Percentiles rank a stretch among this genome's conserved stretches.
These are phyloP conservation scores for Anguilla anguilla DNA, from an alignment of 2,797 vertebrate genomes.

Conservation along the genomic window DNA sequence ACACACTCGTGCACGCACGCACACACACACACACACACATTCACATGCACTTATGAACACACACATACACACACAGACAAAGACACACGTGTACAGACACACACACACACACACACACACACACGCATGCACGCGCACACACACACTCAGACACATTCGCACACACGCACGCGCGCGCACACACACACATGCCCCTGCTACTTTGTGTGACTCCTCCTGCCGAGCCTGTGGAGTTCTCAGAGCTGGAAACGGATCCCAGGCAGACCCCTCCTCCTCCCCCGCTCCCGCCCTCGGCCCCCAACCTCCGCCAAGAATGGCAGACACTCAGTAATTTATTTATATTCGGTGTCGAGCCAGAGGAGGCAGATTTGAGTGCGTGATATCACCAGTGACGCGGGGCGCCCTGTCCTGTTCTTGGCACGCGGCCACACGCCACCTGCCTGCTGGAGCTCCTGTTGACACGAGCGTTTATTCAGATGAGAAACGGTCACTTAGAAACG, in stretches of 20 bases:
- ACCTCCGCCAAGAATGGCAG: background rate
- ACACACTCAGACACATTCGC: slow-evolving; percentile 21
- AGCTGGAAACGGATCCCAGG: background rate
- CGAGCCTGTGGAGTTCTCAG: background rate
- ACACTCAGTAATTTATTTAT: background rate
- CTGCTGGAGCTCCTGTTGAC: background rate
- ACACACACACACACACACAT: background rate
- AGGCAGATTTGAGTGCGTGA: background rate
- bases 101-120: no score
- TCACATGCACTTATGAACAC: background rate
- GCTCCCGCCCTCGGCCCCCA: background rate
- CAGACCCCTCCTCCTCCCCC: background rate
- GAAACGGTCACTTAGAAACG: background rate
- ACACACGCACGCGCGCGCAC: no score
- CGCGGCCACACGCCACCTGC: background rate
- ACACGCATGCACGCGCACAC: background rate
- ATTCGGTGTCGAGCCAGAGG: background rate
- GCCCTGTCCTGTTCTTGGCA: background rate
- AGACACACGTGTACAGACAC: background rate
- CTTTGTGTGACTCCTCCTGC: background rate
- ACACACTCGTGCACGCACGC: background rate
- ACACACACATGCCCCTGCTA: no score
- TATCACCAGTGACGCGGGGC: background rate
- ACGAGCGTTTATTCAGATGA: background rate
- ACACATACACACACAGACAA: background rate